These are phyloP conservation scores for Phaethornis superciliosus DNA, from an alignment of 2,113 vertebrate species.

Conservation along the genomic window DNA sequence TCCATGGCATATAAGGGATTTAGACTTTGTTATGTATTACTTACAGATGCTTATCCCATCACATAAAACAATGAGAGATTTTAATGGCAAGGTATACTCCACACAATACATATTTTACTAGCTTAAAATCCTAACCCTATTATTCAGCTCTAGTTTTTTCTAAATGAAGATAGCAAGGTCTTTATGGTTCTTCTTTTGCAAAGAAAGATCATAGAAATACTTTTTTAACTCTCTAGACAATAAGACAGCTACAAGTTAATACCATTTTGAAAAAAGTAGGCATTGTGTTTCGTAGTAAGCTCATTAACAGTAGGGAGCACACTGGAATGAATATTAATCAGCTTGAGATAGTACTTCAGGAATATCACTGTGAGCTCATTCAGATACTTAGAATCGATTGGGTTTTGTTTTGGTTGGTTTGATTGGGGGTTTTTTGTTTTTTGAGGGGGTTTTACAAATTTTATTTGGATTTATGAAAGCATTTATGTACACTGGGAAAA, in stretches of 20 bases:
- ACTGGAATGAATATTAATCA: not conserved
- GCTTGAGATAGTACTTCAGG: not conserved
- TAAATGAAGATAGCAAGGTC: not conserved
- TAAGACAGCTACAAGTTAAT: not conserved
- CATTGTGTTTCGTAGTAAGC: not conserved
- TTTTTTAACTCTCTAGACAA: not conserved
- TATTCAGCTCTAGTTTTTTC: not conserved
- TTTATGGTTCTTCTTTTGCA: not conserved
- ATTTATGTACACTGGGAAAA: too few species aligned
- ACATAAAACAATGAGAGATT: not conserved
- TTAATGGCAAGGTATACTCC: not conserved
- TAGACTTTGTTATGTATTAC: not conserved
- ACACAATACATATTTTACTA: not conserved
- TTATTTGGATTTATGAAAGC: too few species aligned
- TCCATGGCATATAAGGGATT: not conserved
- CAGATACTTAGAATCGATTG: not conserved
- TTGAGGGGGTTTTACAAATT: too few species aligned
- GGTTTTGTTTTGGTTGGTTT: too few species aligned
- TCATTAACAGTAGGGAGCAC: not conserved
- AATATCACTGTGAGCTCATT: not conserved
- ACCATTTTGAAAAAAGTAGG: not conserved
- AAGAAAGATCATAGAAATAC: not conserved
- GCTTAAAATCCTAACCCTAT: not conserved
- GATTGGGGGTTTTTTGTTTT: too few species aligned
- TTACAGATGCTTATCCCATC: not conserved